Percentiles rank a stretch among this genome's conserved stretches.
These are phyloP conservation scores for Reinhardtius hippoglossoides DNA, from an alignment of 2,113 vertebrate species.

Conservation along the genomic window DNA sequence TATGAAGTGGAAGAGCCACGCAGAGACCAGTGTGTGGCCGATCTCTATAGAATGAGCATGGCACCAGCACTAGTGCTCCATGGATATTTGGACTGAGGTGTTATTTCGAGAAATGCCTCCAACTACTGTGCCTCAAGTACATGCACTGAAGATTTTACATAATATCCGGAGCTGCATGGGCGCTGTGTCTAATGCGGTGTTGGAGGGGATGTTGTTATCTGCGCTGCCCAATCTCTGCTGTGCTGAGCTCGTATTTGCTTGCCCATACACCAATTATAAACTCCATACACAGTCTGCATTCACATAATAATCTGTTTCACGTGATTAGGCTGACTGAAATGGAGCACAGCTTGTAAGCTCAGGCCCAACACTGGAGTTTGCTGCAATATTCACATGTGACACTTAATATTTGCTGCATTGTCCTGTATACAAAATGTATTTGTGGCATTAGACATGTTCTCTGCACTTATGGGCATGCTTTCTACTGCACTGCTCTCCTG, in stretches of 20 bases:
- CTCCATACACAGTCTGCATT: conserved; percentile 12
- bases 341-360: neutral
- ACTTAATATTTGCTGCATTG: neutral
- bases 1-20: neutral
- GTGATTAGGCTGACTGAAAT: conserved; percentile 12
- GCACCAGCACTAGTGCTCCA: neutral
- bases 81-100: neutral
- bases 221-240: conserved; percentile 3
- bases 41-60: neutral
- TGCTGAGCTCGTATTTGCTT: conserved; percentile 19
- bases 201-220: conserved; percentile 13
- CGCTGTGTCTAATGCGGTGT: conserved; percentile 2
- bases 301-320: conserved; percentile 24
- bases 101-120: conserved; percentile 7
- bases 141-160: conserved; percentile 2
- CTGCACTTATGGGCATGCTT: neutral
- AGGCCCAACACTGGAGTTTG: conserved; percentile 5
- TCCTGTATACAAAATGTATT: neutral
- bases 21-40: neutral
- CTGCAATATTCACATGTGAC: conserved; percentile 1
- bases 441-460: neutral
- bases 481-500: too few relatives aligned
- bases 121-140: neutral
- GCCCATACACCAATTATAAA: conserved; percentile 37
- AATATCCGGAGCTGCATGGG: neutral